Evolutionary conservation across 2,888 invertebrate genomes (phyloP), one percentile per base, ranked within the genome.

Genomic region (Hirtodrosophila trivittata): DNA sequence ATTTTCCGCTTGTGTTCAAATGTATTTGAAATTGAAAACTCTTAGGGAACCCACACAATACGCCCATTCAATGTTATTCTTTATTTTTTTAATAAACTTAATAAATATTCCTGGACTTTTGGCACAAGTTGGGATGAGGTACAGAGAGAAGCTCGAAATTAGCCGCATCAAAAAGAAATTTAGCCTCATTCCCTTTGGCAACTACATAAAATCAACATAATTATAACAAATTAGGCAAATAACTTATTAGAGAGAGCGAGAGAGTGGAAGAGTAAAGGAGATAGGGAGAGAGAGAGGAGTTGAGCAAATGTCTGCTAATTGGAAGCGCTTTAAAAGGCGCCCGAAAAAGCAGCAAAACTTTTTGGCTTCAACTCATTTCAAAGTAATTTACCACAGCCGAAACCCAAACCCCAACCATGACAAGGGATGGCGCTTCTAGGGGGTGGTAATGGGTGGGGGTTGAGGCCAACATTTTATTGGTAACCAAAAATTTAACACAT

Each of bases 401-500:
- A 33, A 58, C 28, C 7, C 28, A 72, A 35, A 47, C 39, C 35
- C 50, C 55, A 46, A 42, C 25, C 9, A 37, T 8, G 42, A 18
- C 33, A 49, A 16, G 35, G 32, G 30, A 7, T 30, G 10, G 12
- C 0, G 28, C n/a, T n/a, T n/a, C n/a, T n/a, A n/a, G 30, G 45
- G 51, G 28, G 3, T 3, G 10, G 9, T 10, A 1, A 6, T 26
- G 21, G 13, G 38, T 28, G 54, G 56, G 35, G 42, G 32, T 62
- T 69, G 73, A 52, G 56, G 81, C 77, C 74, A 65, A 58, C 84
- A 80, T 86, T 80, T 81, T 86, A 80, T 86, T 86, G 81, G 77
- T 66, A 84, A 86, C 80, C 80, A 86, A 66, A 80, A 86, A 80
- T 86, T 74, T 80, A 59, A 70, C 86, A 80, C 78, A 80, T 83